Percentiles rank a stretch among this genome's conserved stretches.
Evolutionary conservation across 2,888 invertebrate species (phyloP).

Genomic region (Folsomia manolachei): DNA sequence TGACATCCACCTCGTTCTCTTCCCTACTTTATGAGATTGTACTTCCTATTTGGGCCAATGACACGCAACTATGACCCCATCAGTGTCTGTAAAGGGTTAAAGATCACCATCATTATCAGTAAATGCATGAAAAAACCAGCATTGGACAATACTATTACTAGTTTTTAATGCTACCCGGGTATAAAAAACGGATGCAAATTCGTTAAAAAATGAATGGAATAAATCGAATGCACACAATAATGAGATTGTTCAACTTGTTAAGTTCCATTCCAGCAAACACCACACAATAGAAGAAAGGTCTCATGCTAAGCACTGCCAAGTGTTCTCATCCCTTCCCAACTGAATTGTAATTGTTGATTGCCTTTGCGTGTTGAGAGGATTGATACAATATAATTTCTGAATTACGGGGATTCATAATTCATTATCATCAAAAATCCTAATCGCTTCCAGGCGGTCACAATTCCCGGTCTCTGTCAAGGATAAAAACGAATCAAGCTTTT

Average conservation of each 20-base stretch:
- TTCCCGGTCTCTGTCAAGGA: background rate
- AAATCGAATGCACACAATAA: background rate
- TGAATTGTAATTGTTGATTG: constrained; percentile 7
- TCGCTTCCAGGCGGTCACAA: constrained; percentile 15
- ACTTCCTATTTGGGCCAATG: constrained; percentile 11
- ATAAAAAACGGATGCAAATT: constrained; percentile 12
- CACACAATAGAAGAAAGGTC: background rate
- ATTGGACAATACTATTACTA: too few relatives aligned
- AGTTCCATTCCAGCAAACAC: background rate
- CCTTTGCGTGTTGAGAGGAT: constrained; percentile 19
- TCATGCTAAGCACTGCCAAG: background rate
- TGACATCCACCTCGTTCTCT: constrained; percentile 9
- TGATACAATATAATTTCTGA: constrained; percentile 19
- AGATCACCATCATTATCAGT: too few relatives aligned
- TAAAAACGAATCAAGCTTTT: background rate
- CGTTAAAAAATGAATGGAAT: constrained; percentile 15
- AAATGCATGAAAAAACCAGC: too few relatives aligned
- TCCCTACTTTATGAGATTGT: background rate
- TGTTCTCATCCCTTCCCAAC: background rate
- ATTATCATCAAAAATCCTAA: constrained; percentile 17
- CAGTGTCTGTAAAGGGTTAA: too few relatives aligned
- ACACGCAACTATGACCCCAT: constrained; percentile 6
- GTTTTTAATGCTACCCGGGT: background rate
- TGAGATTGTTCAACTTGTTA: constrained; percentile 1
- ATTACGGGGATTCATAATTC: too few relatives aligned